Conservation (phyloP, 1,140 invertebrate species). For the Nasonia vitripennis region DNA sequence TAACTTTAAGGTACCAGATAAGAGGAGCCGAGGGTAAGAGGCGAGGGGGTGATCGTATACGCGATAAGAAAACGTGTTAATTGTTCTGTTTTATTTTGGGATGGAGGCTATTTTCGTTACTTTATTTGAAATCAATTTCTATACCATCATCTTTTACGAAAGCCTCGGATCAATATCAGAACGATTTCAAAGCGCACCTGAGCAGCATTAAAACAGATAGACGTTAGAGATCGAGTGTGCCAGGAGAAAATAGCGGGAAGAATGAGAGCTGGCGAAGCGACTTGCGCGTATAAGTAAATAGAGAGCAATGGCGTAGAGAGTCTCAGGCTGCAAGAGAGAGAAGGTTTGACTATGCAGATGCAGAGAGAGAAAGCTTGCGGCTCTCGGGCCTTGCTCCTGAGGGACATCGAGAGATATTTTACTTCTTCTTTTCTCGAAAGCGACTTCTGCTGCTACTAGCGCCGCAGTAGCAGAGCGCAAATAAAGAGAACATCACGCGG, state of each 20-base stretch:
- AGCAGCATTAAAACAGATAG: background rate
- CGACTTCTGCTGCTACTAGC: background rate
- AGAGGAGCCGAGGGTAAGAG: background rate
- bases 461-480: background rate
- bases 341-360: slow-evolving; percentile 39
- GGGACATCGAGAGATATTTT: background rate
- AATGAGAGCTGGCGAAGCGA: background rate
- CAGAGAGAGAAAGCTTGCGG: background rate
- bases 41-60: too few species aligned
- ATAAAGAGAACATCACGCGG: slow-evolving; percentile 2
- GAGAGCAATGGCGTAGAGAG: background rate
- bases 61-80: slow-evolving; percentile 10
- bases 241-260: background rate
- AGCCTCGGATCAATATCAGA: too few species aligned
- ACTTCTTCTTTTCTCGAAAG: background rate
- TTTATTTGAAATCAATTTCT: too few species aligned
- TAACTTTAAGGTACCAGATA: background rate
- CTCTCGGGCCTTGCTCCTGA: background rate
- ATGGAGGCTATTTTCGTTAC: too few species aligned
- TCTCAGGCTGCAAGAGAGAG: background rate
- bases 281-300: slow-evolving; percentile 26
- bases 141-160: too few species aligned
- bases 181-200: background rate
- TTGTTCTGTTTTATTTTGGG: background rate
- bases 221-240: background rate